Evolutionary conservation across 1,140 invertebrate species (phyloP).

Genomic region (Andrena cerasifolii): DNA sequence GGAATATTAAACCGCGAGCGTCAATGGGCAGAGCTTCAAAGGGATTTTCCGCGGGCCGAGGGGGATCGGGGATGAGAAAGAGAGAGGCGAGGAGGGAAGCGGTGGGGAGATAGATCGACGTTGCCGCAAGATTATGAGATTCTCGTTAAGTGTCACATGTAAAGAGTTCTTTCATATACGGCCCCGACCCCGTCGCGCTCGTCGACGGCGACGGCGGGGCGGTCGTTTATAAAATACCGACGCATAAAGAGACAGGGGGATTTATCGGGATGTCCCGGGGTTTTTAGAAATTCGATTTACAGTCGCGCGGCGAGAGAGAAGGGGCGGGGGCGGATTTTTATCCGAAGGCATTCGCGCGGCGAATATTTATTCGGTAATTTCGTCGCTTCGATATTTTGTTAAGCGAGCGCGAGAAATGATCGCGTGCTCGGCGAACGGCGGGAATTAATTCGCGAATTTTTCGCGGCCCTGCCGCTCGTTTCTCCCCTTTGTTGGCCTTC

Average conservation of each 20-base stretch:
- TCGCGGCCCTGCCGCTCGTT: background rate
- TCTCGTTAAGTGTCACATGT: constrained; percentile 69
- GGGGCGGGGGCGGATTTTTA: too few relatives aligned
- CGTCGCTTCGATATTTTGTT: background rate
- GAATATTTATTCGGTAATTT: constrained; percentile 22
- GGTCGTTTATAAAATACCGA: constrained; percentile 56
- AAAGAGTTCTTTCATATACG: constrained; percentile 66
- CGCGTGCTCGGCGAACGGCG: too few relatives aligned
- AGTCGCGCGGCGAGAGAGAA: constrained; percentile 15
- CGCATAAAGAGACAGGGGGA: constrained; percentile 57
- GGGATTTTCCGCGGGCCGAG: constrained; percentile 56
- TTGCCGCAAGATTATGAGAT: constrained; percentile 67
- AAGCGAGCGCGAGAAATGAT: too few relatives aligned
- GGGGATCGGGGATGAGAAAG: constrained; percentile 5
- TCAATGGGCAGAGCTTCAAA: constrained; percentile 67
- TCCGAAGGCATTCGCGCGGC: background rate
- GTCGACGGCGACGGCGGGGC: background rate
- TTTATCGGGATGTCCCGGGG: constrained; percentile 43
- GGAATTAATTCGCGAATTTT: constrained; percentile 4
- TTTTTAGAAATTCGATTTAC: constrained; percentile 48
- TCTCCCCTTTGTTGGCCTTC: too few relatives aligned
- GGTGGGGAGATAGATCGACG: constrained; percentile 52
- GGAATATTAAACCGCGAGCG: constrained; percentile 69
- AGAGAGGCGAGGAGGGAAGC: constrained; percentile 33
- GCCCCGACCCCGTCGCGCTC: constrained; percentile 2